Percentiles rank a stretch among this genome's conserved stretches.
Evolutionary conservation across 2,113 vertebrate species (phyloP).

Genomic region (Xenopus borealis): DNA sequence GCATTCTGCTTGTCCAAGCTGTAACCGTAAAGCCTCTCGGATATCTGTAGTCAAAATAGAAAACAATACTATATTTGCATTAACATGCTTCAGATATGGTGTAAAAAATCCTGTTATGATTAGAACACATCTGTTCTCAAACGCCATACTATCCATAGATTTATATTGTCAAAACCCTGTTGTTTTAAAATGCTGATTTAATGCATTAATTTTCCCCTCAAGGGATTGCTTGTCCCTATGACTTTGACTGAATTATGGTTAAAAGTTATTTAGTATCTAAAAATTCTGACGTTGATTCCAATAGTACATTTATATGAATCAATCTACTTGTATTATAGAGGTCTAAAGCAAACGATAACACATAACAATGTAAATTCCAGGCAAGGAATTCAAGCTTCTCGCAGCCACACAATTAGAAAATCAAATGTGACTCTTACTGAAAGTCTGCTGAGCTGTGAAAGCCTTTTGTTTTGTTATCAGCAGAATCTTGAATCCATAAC

Average conservation of each 20-base stretch:
- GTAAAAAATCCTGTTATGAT: no score
- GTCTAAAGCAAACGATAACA: conserved; percentile 37
- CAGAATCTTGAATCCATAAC: conserved; percentile 45
- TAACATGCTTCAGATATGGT: no score
- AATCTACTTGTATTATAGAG: conserved; percentile 44
- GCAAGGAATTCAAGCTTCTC: conserved; percentile 33
- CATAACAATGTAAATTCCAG: conserved; percentile 32
- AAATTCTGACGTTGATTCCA: conserved; percentile 36
- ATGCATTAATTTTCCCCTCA: conserved; percentile 16
- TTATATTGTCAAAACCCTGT: no score
- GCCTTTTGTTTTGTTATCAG: conserved; percentile 40
- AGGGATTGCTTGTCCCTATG: background rate
- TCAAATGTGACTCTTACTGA: conserved; percentile 44
- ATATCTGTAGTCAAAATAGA: no score
- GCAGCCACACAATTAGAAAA: conserved; percentile 43
- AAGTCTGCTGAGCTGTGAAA: conserved; percentile 45
- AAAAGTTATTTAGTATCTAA: conserved; percentile 24
- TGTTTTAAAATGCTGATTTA: background rate
- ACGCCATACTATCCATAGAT: no score
- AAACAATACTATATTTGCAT: no score
- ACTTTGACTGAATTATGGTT: conserved; percentile 16
- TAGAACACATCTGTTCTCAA: no score
- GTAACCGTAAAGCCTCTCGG: no score
- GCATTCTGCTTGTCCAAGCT: no score
- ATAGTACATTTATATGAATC: conserved; percentile 41